A percentile compares a stretch with the other conserved stretches of the same genome.
phyloP scores from a whole-genome alignment of 2,797 vertebrate species.

The Echiichthys vipera region DNA sequence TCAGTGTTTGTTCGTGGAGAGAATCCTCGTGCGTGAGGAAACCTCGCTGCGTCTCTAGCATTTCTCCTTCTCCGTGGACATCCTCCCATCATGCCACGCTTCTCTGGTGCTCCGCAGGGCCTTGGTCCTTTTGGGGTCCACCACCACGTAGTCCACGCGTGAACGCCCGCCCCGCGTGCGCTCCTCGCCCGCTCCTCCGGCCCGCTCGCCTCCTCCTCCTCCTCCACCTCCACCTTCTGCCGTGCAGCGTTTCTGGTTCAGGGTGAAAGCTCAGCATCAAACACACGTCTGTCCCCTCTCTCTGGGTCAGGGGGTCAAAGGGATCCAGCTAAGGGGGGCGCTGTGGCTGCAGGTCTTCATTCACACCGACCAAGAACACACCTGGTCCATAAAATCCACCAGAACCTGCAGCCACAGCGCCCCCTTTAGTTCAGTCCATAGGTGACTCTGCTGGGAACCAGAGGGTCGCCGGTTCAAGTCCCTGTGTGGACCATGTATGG shows the following conservation, averaged over 20 bases:
- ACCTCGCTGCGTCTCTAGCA: constrained; percentile 1
- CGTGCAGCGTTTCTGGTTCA: constrained; percentile 61
- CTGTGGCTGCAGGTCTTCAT: too few species aligned
- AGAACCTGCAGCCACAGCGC: too few species aligned
- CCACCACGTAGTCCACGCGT: constrained; percentile 93
- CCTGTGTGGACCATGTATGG: too few species aligned
- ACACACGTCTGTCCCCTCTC: too few species aligned
- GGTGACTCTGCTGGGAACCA: too few species aligned
- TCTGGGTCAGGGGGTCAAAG: too few species aligned
- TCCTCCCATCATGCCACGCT: constrained; percentile 92
- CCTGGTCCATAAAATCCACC: too few species aligned
- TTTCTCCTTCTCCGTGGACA: constrained; percentile 89
- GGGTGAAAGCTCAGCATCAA: too few species aligned
- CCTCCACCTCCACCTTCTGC: constrained; percentile 26
- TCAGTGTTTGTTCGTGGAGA: neutral
- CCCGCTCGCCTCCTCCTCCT: neutral
- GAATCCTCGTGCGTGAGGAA: neutral
- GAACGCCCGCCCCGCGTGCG: constrained; percentile 68
- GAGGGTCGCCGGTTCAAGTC: too few species aligned
- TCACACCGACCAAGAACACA: too few species aligned
- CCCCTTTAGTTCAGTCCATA: too few species aligned
- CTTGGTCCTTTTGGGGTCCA: constrained; percentile 91
- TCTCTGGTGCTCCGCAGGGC: constrained; percentile 93
- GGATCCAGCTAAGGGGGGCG: too few species aligned
- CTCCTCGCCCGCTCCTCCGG: constrained; percentile 26